These are phyloP conservation scores for Pemphigus obesinymphae DNA, from an alignment of 1,140 invertebrate species.

Conservation along the genomic window DNA sequence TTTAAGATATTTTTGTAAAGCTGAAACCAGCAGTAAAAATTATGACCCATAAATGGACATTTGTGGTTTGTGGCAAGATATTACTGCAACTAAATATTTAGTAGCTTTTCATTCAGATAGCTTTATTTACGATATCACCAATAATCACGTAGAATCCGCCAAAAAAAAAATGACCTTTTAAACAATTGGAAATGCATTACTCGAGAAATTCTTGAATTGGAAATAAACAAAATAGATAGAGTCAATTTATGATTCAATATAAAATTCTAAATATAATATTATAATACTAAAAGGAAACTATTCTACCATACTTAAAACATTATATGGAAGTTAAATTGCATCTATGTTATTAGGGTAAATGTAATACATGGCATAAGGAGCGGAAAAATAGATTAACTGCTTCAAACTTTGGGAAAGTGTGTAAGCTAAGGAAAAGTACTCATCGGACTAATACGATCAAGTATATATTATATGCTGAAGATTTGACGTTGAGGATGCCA, in stretches of 20 bases:
- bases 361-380: not conserved
- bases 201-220: not conserved
- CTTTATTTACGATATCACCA: too few relatives aligned
- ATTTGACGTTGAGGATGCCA: not conserved
- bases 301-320: not conserved
- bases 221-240: not conserved
- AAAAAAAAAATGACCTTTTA: not conserved
- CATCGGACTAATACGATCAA: not conserved
- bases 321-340: not conserved
- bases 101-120: too few relatives aligned
- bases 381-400: not conserved
- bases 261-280: too few relatives aligned
- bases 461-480: not conserved
- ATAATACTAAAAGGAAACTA: not conserved
- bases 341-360: too few relatives aligned
- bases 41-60: too few relatives aligned
- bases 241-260: too few relatives aligned
- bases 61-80: too few relatives aligned
- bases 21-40: too few relatives aligned
- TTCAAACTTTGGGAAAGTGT: not conserved
- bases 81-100: too few relatives aligned
- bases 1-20: too few relatives aligned
- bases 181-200: not conserved
- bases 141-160: too few relatives aligned
- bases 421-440: too few relatives aligned